phyloP scores from a whole-genome alignment of 1,140 invertebrate genomes.

The Drosophila bipectinata region DNA sequence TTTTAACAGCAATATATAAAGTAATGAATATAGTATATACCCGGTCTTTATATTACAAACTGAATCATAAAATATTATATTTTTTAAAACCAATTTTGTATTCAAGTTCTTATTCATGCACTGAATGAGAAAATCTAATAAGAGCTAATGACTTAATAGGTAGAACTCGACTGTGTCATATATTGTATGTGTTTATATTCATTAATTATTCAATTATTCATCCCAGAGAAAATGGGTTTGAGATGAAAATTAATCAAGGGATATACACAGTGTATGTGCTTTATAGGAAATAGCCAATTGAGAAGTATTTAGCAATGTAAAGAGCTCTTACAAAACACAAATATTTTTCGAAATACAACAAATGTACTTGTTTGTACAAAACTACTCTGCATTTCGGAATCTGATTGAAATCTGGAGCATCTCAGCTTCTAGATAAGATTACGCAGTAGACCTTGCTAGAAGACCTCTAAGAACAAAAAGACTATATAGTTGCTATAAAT shows the following conservation, averaged over 20 bases:
- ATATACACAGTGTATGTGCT: conserved; percentile 20
- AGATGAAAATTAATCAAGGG: conserved; percentile 16
- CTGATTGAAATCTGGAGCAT: conserved; percentile 20
- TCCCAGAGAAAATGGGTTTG: conserved; percentile 16
- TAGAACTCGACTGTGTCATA: background rate
- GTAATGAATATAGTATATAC: too few species aligned
- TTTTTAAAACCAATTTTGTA: background rate
- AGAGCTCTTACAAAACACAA: background rate
- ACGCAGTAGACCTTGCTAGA: conserved; percentile 18
- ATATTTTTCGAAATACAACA: background rate
- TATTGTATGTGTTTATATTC: background rate
- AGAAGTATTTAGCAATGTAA: background rate
- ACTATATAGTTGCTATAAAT: too few species aligned
- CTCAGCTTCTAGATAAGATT: conserved; percentile 44
- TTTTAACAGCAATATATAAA: too few species aligned
- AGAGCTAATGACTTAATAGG: conserved; percentile 39
- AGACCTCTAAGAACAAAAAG: too few species aligned
- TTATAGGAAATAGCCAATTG: conserved; percentile 3
- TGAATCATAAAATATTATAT: too few species aligned
- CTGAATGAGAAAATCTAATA: conserved; percentile 44
- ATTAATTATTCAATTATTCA: conserved; percentile 50
- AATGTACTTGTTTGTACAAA: conserved; percentile 15
- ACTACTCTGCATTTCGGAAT: background rate
- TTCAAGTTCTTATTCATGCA: conserved; percentile 3
- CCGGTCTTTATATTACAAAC: too few species aligned